These are phyloP conservation scores for Hylaea fasciaria DNA, from an alignment of 2,888 invertebrate genomes.

Conservation along the genomic window DNA sequence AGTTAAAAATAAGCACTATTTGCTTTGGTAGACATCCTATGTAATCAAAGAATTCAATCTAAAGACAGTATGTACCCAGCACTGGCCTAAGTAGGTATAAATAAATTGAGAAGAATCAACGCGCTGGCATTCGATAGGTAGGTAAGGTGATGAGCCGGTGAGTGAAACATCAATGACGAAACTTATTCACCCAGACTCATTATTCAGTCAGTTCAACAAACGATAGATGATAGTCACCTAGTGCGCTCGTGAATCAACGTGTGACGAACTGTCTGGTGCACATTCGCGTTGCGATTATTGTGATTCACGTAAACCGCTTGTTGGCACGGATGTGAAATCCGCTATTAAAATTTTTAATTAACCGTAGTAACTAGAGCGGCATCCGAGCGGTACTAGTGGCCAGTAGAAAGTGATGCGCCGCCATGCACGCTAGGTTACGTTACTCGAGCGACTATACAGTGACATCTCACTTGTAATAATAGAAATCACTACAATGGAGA, in stretches of 20 bases:
- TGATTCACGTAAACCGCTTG: conserved; percentile 79
- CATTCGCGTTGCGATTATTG: conserved; percentile 60
- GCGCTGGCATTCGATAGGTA: too few relatives aligned
- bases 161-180: conserved; percentile 2
- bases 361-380: conserved; percentile 80
- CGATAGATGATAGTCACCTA: conserved; percentile 20
- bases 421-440: conserved; percentile 47
- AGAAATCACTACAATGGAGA: conserved; percentile 2
- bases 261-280: conserved; percentile 50
- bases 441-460: conserved; percentile 23
- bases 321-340: conserved; percentile 83
- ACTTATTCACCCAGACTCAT: conserved; percentile 11
- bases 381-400: conserved; percentile 66
- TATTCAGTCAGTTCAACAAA: conserved; percentile 12
- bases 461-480: conserved; percentile 21
- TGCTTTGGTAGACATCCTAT: too few relatives aligned
- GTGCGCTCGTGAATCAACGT: conserved; percentile 62
- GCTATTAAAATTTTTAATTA: conserved; percentile 84
- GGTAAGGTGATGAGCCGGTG: not conserved
- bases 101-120: too few relatives aligned
- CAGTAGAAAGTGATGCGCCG: conserved; percentile 76
- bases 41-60: too few relatives aligned
- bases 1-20: too few relatives aligned
- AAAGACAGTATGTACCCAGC: too few relatives aligned
- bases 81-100: too few relatives aligned